Evolutionary conservation across 2,113 vertebrate genomes (phyloP).

Genomic region (Cichladusa arquata): DNA sequence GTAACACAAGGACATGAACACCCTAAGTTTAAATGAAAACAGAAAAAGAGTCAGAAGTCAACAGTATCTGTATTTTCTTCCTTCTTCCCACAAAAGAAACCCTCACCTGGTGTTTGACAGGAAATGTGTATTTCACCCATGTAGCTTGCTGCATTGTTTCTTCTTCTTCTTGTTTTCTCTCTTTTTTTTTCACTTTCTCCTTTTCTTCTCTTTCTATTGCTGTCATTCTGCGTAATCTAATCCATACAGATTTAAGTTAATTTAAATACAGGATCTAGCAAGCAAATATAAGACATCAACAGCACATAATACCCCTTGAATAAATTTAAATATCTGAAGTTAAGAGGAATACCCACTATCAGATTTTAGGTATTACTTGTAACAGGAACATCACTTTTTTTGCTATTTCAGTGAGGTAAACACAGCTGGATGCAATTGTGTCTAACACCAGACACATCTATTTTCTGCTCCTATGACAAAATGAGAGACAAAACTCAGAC

Average conservation of each 20-base stretch:
- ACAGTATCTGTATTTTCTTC: neutral
- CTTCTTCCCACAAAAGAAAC: neutral
- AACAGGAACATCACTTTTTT: neutral
- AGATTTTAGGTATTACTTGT: neutral
- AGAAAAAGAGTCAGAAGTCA: neutral
- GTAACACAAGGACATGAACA: neutral
- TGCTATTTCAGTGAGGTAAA: neutral
- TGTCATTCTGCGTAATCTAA: constrained; percentile 94
- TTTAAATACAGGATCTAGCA: neutral
- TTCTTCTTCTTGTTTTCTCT: constrained; percentile 94
- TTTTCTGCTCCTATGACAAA: neutral
- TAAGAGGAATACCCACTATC: neutral
- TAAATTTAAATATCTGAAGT: neutral
- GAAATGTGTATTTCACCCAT: constrained; percentile 97
- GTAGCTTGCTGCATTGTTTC: constrained; percentile 96
- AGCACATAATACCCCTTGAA: neutral
- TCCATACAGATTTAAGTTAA: neutral
- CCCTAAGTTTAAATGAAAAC: neutral
- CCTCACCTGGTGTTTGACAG: constrained; percentile 92
- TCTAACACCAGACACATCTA: neutral
- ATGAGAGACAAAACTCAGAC: neutral
- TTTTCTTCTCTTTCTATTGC: constrained; percentile 96
- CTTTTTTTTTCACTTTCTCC: constrained; percentile 94
- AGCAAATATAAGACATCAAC: neutral
- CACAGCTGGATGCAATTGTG: neutral